Conservation (phyloP, 2,797 vertebrate species). For the Muscicapa comitata region DNA sequence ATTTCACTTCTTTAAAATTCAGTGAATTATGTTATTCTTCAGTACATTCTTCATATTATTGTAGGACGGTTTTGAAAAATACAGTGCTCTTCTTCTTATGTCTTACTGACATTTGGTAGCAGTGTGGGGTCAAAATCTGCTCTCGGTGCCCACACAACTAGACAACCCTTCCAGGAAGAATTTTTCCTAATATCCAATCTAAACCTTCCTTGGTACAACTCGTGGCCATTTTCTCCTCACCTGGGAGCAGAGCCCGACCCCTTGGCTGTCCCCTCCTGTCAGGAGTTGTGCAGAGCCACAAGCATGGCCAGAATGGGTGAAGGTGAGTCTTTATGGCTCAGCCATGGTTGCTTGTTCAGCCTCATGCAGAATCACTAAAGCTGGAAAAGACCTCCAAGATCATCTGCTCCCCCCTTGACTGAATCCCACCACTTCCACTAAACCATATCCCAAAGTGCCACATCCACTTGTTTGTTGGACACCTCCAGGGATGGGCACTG, state of each 20-base stretch:
- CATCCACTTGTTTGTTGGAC: background rate
- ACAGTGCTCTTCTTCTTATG: background rate
- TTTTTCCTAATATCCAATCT: background rate
- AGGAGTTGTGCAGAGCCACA: background rate
- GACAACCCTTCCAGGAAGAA: background rate
- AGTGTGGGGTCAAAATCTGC: background rate
- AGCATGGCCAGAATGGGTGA: background rate
- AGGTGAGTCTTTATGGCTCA: background rate
- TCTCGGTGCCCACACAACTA: background rate
- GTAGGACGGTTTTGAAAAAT: background rate
- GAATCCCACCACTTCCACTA: background rate
- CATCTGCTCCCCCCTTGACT: background rate
- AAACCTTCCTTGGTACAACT: too few species aligned
- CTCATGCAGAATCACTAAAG: background rate
- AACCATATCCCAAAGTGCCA: background rate
- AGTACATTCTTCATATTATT: background rate
- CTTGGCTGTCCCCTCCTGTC: background rate
- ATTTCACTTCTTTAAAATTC: background rate
- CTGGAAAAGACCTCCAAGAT: background rate
- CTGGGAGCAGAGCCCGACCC: background rate
- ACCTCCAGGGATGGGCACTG: accelerated
- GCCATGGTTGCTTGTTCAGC: background rate
- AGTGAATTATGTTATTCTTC: background rate
- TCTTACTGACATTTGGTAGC: background rate
- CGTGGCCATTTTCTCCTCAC: background rate